Evolutionary conservation across 2,888 invertebrate genomes (phyloP).

Genomic region (Amphiduros pacificus): DNA sequence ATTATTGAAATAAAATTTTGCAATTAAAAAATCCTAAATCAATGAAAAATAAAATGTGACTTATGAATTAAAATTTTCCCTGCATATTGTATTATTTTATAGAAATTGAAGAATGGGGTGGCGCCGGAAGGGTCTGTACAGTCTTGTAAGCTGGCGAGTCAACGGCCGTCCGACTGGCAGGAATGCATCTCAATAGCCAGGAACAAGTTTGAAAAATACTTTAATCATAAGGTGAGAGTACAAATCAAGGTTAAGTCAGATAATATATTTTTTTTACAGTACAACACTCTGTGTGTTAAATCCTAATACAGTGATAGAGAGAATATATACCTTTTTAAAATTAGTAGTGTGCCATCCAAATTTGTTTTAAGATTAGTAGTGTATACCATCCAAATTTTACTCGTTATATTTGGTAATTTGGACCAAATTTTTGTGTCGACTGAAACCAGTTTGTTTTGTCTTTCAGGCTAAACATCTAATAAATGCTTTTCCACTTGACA

Average conservation of each 20-base stretch:
- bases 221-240: conserved; percentile 54
- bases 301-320: no score
- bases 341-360: no score
- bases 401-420: no score
- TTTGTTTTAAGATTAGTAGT: no score
- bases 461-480: conserved; percentile 56
- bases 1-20: neutral
- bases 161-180: conserved; percentile 41
- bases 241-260: neutral
- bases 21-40: neutral
- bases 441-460: conserved; percentile 11
- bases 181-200: conserved; percentile 54
- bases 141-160: conserved; percentile 41
- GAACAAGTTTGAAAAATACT: conserved; percentile 59
- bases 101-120: conserved; percentile 40
- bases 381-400: no score
- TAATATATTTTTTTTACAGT: no score
- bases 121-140: conserved; percentile 46
- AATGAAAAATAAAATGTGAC: neutral
- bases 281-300: no score
- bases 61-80: neutral
- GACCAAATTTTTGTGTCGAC: no score
- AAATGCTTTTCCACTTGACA: conserved; percentile 57
- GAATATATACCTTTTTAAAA: no score
- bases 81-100: neutral